Percentiles rank a stretch among this genome's conserved stretches.
Evolutionary conservation across 2,888 invertebrate species (phyloP).

Genomic region (Aspidapion aeneum): DNA sequence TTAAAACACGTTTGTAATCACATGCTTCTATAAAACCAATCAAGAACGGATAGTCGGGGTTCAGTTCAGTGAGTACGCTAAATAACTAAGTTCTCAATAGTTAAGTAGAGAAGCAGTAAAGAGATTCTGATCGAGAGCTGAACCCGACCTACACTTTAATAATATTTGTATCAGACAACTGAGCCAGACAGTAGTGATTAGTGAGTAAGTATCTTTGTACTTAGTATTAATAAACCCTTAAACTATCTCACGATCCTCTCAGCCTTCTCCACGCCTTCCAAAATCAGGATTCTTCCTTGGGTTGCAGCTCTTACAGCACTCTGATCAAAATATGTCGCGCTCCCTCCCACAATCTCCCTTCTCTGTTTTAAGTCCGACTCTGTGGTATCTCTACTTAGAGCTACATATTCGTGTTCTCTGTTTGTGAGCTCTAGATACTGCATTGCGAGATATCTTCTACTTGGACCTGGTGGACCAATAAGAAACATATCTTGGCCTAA

Average conservation of each 20-base stretch:
- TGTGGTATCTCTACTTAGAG: constrained; percentile 92
- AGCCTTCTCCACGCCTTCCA: constrained; percentile 97
- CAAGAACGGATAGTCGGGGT: no score
- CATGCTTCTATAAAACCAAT: no score
- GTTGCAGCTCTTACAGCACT: constrained; percentile 92
- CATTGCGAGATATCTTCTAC: constrained; percentile 77
- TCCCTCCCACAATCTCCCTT: constrained; percentile 83
- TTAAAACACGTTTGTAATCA: no score
- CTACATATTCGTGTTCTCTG: constrained; percentile 89
- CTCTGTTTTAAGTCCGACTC: constrained; percentile 96
- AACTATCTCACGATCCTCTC: constrained; percentile 97
- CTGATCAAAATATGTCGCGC: constrained; percentile 92
- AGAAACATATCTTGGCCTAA: constrained; percentile 95
- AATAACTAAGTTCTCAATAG: no score
- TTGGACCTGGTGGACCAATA: constrained; percentile 85
- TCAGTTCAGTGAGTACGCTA: no score
- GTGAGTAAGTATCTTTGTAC: no score
- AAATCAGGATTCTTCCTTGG: constrained; percentile 80
- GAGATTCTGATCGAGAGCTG: no score
- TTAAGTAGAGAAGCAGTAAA: no score
- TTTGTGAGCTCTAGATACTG: constrained; percentile 86
- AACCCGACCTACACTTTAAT: no score
- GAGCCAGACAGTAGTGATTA: no score
- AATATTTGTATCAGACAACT: no score
- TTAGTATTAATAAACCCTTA: no score